Base-by-base conservation (phyloP, 2,888 invertebrate genomes). In the Caenorhabditis sp. region DNA sequence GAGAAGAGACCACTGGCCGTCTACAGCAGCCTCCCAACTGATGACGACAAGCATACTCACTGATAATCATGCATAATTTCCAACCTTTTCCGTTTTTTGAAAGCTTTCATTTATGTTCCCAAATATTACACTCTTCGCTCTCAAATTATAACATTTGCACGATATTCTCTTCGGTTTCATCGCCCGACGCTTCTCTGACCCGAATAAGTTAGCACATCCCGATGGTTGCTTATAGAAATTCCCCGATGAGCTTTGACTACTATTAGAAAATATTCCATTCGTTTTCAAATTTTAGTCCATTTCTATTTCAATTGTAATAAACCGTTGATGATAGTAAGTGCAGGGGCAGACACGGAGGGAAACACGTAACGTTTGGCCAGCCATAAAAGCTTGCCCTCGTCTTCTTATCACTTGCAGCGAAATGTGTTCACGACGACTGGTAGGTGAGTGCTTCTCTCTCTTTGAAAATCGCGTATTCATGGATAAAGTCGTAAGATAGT, bases 1-100 rank as follows among this genome's bases (percentile, higher is more conserved):
- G 82, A 82, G 40, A 78, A 78, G 61, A 58, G 82, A 56, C 72
- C 78, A 18, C 47, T 82, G 37, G 78, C 82, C 4, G 82, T 82
- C 3, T 82, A 82, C 70, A 82, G 68, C 53, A 74, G 74, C 55
- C 74, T 82, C 0, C 74, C 82, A 47, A 82, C 82, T 26, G 82
- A 82, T 35, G 82, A 82, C n/a, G 69, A 82, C 56, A 78, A 79
- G 32, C 71, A 60, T 47, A 76, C 67, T 44, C 76, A 67, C 40
- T 76, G 58, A 76, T 65, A 56, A 50, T 56, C 26, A n/a, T n/a
- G 26, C n/a, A 37, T 37, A 40, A 40, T 61, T 37, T 37, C n/a
- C n/a, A 32, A 35, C 5, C 2, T 13, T n/a, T 56, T 40, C 40
- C 40, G n/a, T 32, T 32, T 56, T 35, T 18, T 32, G n/a, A 28